These are phyloP conservation scores for Drosophila carrolli DNA, from an alignment of 1,140 invertebrate species.

Conservation along the genomic window DNA sequence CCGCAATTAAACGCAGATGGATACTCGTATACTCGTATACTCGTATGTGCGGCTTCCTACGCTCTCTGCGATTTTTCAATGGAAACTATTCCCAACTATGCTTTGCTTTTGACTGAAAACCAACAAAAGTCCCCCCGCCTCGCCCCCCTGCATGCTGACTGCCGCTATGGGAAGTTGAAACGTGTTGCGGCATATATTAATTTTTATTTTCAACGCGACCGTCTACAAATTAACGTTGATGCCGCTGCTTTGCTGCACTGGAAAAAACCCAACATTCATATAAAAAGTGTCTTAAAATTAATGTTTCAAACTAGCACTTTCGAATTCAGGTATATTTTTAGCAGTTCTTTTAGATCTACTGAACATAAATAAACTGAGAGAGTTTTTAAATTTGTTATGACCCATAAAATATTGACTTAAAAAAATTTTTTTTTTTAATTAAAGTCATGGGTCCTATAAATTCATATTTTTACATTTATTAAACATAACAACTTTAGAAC, in stretches of 20 bases:
- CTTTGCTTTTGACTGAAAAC: constrained; percentile 50
- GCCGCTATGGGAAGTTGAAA: constrained; percentile 49
- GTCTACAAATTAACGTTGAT: constrained; percentile 66
- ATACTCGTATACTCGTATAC: not conserved
- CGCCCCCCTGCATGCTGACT: not conserved
- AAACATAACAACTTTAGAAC: too few relatives aligned
- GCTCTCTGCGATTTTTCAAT: constrained; percentile 47
- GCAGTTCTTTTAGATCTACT: too few relatives aligned
- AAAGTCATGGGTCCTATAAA: too few relatives aligned
- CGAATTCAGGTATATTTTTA: too few relatives aligned
- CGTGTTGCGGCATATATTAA: constrained; percentile 80
- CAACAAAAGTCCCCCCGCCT: constrained; percentile 49
- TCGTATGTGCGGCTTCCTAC: constrained; percentile 31
- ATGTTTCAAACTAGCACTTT: too few relatives aligned
- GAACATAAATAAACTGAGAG: too few relatives aligned
- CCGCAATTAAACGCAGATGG: constrained; percentile 48
- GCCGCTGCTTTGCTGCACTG: constrained; percentile 31
- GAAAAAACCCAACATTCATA: not conserved
- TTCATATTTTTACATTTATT: too few relatives aligned
- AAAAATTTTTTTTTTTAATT: too few relatives aligned
- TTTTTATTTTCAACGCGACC: constrained; percentile 69
- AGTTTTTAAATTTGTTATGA: too few relatives aligned
- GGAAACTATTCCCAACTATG: constrained; percentile 74
- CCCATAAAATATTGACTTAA: too few relatives aligned
- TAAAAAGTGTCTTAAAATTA: too few relatives aligned